Percentiles rank a stretch among this genome's conserved stretches.
phyloP scores from a whole-genome alignment of 2,797 vertebrate species.

The Bovichtus diacanthus region DNA sequence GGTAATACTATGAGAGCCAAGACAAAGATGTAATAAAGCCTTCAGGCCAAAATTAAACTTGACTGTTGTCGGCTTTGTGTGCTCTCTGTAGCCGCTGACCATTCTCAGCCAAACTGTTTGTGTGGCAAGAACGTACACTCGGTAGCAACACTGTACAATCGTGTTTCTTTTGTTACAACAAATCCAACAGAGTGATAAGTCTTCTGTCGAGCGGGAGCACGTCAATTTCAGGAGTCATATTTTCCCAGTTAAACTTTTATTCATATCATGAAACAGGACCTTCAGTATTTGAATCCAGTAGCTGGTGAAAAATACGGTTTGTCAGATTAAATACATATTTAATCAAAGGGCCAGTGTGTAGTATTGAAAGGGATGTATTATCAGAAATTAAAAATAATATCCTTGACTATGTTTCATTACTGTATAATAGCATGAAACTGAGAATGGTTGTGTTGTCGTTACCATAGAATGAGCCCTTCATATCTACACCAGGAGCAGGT shows the following conservation, averaged over 20 bases:
- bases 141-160: background rate
- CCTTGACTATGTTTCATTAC: too few species aligned
- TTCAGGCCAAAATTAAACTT: background rate
- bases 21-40: slow-evolving; percentile 13
- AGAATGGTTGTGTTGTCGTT: too few species aligned
- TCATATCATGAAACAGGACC: background rate
- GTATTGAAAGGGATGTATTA: too few species aligned
- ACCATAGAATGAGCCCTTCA: too few species aligned
- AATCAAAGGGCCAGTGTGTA: background rate
- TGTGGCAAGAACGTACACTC: background rate
- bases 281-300: background rate
- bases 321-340: background rate
- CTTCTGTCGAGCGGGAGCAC: background rate
- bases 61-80: background rate
- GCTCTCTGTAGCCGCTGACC: background rate
- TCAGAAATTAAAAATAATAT: too few species aligned
- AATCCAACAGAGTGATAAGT: background rate
- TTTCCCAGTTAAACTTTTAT: background rate
- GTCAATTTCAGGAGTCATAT: background rate
- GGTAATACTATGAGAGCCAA: slow-evolving; percentile 1
- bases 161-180: background rate
- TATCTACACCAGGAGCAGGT: too few species aligned
- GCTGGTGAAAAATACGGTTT: background rate
- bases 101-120: background rate
- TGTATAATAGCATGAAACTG: too few species aligned